Evolutionary conservation across 2,888 invertebrate species (phyloP).

Genomic region (Pristionchus arcanus): DNA sequence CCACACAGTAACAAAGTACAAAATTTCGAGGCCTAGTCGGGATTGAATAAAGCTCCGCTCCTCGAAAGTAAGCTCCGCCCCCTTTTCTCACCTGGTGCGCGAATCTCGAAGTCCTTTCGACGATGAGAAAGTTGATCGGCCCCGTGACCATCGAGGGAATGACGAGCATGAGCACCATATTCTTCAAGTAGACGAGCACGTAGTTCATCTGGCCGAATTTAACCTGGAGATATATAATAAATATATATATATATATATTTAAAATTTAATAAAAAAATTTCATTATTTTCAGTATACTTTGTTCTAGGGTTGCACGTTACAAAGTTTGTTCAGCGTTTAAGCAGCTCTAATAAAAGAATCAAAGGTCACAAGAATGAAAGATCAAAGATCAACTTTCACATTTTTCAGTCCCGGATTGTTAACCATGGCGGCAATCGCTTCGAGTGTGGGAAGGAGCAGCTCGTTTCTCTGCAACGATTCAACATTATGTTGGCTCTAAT

Average conservation of each 20-base stretch:
- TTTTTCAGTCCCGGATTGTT: neutral
- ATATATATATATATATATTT: too few species aligned
- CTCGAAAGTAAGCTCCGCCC: too few species aligned
- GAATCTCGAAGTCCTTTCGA: neutral
- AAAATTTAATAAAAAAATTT: too few species aligned
- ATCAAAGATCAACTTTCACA: neutral
- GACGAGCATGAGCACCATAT: neutral
- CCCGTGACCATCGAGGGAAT: neutral
- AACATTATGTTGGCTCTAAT: neutral
- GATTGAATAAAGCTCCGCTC: too few species aligned
- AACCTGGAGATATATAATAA: neutral
- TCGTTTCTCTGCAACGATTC: neutral
- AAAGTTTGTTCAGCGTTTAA: too few species aligned
- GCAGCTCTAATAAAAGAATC: too few species aligned
- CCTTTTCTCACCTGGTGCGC: conserved; percentile 8
- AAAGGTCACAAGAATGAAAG: too few species aligned
- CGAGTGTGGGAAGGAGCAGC: neutral
- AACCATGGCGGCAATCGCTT: neutral
- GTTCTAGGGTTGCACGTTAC: too few species aligned
- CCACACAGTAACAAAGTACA: too few species aligned
- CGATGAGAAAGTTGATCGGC: neutral
- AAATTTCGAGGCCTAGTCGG: too few species aligned
- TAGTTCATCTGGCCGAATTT: neutral
- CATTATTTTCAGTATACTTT: too few species aligned
- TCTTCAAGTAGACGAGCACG: too few species aligned